Evolutionary conservation across 2,113 vertebrate species (phyloP).

Genomic region (Daphoenositta chrysoptera): DNA sequence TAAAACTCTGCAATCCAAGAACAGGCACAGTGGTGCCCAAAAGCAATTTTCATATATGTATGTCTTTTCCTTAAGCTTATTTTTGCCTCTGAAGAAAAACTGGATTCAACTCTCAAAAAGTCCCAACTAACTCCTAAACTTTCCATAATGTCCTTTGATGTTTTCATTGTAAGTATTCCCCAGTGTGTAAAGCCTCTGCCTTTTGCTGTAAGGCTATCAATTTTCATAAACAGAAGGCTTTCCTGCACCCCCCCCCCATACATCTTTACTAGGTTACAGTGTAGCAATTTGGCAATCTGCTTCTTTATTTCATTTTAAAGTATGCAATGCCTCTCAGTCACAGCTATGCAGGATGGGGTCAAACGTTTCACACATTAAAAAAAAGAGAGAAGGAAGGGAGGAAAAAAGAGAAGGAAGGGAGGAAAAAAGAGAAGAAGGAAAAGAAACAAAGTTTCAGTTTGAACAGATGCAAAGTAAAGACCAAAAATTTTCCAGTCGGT

Average conservation of each 20-base stretch:
- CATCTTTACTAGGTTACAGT: background rate
- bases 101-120: background rate
- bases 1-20: background rate
- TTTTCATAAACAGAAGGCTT: constrained; percentile 12
- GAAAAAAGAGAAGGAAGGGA: no score
- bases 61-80: background rate
- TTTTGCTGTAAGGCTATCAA: background rate
- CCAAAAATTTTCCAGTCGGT: constrained; percentile 71
- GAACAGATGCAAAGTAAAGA: constrained; percentile 41
- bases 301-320: background rate
- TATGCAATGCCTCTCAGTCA: background rate
- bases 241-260: background rate
- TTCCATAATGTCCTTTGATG: background rate
- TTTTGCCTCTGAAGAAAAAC: constrained; percentile 13
- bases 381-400: background rate
- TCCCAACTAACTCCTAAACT: background rate
- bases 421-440: background rate
- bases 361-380: background rate
- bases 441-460: constrained; percentile 8
- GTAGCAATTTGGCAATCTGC: background rate
- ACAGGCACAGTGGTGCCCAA: background rate
- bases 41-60: background rate
- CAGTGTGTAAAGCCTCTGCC: background rate
- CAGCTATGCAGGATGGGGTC: background rate
- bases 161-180: background rate